A percentile compares a stretch with the other conserved stretches of the same genome.
These are phyloP conservation scores for Microplitis deprimator DNA, from an alignment of 2,888 invertebrate species.

Conservation along the genomic window DNA sequence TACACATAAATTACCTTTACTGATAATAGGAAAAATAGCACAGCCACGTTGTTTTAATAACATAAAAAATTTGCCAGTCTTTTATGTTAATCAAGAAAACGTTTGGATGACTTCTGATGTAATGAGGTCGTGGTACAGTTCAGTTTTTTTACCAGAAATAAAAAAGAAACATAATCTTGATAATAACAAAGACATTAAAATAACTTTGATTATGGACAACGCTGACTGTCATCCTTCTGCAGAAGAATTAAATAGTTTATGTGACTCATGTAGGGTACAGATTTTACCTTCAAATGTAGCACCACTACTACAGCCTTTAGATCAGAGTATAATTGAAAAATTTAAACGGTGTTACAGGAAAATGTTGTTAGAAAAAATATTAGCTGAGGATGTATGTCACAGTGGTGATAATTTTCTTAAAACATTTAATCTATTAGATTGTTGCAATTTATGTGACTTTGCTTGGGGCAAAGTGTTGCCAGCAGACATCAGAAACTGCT, in stretches of 20 bases:
- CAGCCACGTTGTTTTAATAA: conserved; percentile 54
- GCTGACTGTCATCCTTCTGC: conserved; percentile 40
- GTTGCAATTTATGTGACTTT: conserved; percentile 17
- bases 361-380: conserved; percentile 15
- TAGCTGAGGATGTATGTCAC: neutral
- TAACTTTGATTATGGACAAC: conserved; percentile 40
- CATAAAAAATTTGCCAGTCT: conserved; percentile 16
- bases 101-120: conserved; percentile 34
- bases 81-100: conserved; percentile 31
- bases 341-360: conserved; percentile 34
- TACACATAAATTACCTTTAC: conserved; percentile 55
- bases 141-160: conserved; percentile 32
- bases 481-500: neutral
- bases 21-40: conserved; percentile 57
- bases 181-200: conserved; percentile 21
- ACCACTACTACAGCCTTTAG: conserved; percentile 37
- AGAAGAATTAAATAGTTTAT: conserved; percentile 25
- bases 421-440: conserved; percentile 17
- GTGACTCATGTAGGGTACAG: conserved; percentile 23
- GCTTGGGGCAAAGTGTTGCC: conserved; percentile 28
- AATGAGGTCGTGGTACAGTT: conserved; percentile 28
- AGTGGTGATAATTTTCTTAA: conserved; percentile 17
- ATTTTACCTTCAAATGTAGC: conserved; percentile 39
- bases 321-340: conserved; percentile 38
- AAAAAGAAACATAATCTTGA: conserved; percentile 3